Conservation (phyloP, 2,797 vertebrate genomes). For the Pantherophis alleghaniensis region DNA sequence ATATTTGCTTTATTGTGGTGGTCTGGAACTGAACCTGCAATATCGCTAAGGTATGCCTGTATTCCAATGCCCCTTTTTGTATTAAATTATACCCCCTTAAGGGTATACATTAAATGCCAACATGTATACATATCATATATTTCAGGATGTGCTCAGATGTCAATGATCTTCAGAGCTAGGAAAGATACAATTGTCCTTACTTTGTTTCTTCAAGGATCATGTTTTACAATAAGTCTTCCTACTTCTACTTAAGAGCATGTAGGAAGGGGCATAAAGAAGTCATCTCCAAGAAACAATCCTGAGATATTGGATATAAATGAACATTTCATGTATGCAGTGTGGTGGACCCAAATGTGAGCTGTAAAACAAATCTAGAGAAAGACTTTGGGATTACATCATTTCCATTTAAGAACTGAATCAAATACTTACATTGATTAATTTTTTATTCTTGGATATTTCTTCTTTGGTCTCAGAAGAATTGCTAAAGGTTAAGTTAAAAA, state of each 20-base stretch:
- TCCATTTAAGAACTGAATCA: conserved; percentile 7
- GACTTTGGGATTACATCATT: conserved; percentile 40
- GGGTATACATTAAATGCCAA: background rate
- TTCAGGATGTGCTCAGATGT: background rate
- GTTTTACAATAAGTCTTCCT: background rate
- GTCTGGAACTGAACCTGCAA: background rate
- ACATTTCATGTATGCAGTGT: background rate
- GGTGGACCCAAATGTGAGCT: background rate
- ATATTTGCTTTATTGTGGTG: background rate
- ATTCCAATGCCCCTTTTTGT: background rate
- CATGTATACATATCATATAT: background rate
- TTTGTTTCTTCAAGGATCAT: background rate
- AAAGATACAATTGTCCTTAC: background rate
- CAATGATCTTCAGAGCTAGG: background rate
- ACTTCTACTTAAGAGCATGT: background rate
- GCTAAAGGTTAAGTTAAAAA: conserved; percentile 5
- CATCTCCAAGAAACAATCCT: background rate
- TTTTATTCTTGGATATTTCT: conserved; percentile 21
- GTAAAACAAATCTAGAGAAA: conserved; percentile 11
- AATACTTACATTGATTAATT: conserved; percentile 29
- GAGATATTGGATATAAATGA: background rate
- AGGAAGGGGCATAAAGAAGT: conserved; percentile 5
- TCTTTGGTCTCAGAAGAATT: background rate
- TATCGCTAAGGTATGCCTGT: background rate
- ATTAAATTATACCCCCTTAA: background rate